Conservation (phyloP, 2,797 vertebrate genomes). For the Ctenochaetus hawaiiensis region DNA sequence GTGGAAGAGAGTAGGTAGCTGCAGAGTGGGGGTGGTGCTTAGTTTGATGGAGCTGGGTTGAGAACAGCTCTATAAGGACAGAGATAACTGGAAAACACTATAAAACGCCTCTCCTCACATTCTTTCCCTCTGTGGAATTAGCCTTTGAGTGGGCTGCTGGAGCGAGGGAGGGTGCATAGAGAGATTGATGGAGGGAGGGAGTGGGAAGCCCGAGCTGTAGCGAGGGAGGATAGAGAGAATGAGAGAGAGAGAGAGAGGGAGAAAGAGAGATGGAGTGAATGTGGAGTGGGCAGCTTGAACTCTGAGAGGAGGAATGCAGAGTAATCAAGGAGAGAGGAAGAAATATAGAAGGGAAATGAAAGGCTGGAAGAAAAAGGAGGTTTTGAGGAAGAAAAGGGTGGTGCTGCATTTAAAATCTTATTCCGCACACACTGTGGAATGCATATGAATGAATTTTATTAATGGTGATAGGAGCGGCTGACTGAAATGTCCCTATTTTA, state of each 20-base stretch:
- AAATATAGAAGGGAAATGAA: slow-evolving; percentile 60
- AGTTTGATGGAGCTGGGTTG: slow-evolving; percentile 72
- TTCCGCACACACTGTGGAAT: slow-evolving; percentile 36
- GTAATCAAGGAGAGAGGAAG: slow-evolving; percentile 54
- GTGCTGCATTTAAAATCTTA: slow-evolving; percentile 42
- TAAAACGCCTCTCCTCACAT: slow-evolving; percentile 78
- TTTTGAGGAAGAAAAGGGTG: slow-evolving; percentile 24
- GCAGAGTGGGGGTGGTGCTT: slow-evolving; percentile 70
- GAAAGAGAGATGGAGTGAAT: slow-evolving; percentile 55
- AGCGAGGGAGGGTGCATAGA: slow-evolving; percentile 60
- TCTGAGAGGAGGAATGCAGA: slow-evolving; percentile 54
- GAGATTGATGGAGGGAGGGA: slow-evolving; percentile 73
- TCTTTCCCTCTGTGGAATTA: slow-evolving; percentile 77
- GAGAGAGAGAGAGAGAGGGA: slow-evolving; percentile 52
- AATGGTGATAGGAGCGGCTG: slow-evolving; percentile 30
- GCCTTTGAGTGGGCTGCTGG: slow-evolving; percentile 78
- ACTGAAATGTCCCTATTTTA: slow-evolving; percentile 67
- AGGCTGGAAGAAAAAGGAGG: slow-evolving; percentile 25
- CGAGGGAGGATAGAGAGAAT: slow-evolving; percentile 42
- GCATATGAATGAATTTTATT: slow-evolving; percentile 63
- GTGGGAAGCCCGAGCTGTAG: slow-evolving; percentile 73
- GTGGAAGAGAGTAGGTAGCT: slow-evolving; percentile 72
- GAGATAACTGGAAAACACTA: slow-evolving; percentile 82
- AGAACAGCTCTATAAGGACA: slow-evolving; percentile 76
- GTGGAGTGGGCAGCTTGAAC: slow-evolving; percentile 72